These are phyloP conservation scores for Aldrovandia affinis DNA, from an alignment of 2,797 vertebrate species.

Conservation along the genomic window DNA sequence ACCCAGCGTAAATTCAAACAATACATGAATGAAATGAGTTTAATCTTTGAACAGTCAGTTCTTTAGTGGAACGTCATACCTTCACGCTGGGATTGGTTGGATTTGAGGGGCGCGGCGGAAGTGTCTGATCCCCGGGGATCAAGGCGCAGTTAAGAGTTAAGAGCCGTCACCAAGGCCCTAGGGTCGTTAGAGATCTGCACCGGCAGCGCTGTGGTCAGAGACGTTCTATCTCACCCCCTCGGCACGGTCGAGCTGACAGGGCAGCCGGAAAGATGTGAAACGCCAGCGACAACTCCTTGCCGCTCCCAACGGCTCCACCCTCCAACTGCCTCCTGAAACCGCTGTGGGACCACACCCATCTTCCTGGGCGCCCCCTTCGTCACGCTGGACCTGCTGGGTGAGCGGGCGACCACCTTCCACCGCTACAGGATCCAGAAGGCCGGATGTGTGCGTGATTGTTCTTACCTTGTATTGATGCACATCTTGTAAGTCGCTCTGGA, in stretches of 20 bases:
- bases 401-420: constrained; percentile 58
- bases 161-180: too few species aligned
- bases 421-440: constrained; percentile 74
- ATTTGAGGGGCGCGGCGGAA: too few species aligned
- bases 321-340: constrained; percentile 66
- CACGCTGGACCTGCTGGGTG: constrained; percentile 67
- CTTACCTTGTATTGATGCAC: too few species aligned
- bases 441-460: too few species aligned
- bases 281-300: constrained; percentile 47
- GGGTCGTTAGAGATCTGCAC: constrained; percentile 1
- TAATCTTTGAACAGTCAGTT: not conserved
- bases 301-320: constrained; percentile 37
- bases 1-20: not conserved
- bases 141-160: too few species aligned
- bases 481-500: too few species aligned
- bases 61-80: not conserved
- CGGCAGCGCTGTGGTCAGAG: constrained; percentile 22
- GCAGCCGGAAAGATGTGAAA: constrained; percentile 58
- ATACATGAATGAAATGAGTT: not conserved
- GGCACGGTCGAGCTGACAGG: constrained; percentile 2
- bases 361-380: constrained; percentile 70
- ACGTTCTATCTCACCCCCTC: not conserved
- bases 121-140: too few species aligned
- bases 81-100: not conserved
- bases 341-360: constrained; percentile 67